Evolutionary conservation across 2,113 vertebrate species (phyloP).

Genomic region (Okapia johnstoni): DNA sequence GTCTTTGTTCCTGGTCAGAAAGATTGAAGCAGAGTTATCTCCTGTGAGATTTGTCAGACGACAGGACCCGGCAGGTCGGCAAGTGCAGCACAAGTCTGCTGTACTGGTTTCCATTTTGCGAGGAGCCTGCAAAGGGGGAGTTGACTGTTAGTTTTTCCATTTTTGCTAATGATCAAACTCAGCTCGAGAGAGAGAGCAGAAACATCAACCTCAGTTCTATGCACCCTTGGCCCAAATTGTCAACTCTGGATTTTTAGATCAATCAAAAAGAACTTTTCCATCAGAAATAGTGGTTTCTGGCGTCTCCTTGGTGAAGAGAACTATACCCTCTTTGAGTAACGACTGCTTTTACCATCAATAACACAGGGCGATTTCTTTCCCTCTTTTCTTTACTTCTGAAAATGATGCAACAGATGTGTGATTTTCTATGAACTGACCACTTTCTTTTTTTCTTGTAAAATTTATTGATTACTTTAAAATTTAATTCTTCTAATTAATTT

Average conservation of each 20-base stretch:
- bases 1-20: background rate
- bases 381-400: background rate
- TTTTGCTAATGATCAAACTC: background rate
- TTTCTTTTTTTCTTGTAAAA: background rate
- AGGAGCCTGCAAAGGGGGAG: no score
- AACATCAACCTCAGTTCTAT: background rate
- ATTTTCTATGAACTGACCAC: background rate
- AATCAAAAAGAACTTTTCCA: background rate
- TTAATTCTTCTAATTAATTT: background rate
- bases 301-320: background rate
- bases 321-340: background rate
- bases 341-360: background rate
- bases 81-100: accelerated
- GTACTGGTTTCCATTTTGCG: accelerated
- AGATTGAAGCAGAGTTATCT: no score
- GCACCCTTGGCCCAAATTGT: background rate
- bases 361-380: background rate
- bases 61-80: accelerated
- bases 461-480: background rate
- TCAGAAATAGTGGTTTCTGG: background rate
- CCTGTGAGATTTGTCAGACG: background rate
- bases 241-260: background rate
- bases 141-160: background rate
- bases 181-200: background rate
- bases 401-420: background rate